phyloP scores from a whole-genome alignment of 1,140 invertebrate species.

The Ridgeia piscesae region DNA sequence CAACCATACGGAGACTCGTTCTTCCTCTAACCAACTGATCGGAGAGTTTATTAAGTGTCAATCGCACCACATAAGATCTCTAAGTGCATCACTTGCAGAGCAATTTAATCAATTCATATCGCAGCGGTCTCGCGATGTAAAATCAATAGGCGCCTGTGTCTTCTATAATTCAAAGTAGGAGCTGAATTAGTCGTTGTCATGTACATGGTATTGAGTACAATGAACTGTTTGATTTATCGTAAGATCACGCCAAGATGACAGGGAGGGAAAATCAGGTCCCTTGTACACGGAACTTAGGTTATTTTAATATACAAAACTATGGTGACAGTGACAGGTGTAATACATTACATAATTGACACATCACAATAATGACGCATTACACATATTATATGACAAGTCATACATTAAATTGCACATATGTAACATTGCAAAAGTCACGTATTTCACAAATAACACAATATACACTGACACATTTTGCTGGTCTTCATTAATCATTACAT shows the following conservation, averaged over 20 bases:
- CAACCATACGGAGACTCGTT: neutral
- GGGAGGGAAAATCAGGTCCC: neutral
- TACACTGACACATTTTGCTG: too few relatives aligned
- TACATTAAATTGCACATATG: too few relatives aligned
- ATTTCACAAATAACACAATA: too few relatives aligned
- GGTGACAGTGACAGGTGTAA: neutral
- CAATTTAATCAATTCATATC: neutral
- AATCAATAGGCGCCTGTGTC: neutral
- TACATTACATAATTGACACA: too few relatives aligned
- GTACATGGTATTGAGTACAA: neutral
- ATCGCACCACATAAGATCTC: neutral
- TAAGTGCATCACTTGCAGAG: neutral
- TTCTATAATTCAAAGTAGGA: neutral
- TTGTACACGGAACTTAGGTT: neutral
- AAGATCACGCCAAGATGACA: neutral
- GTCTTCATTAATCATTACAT: too few relatives aligned
- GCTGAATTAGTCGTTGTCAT: neutral
- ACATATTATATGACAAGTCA: too few relatives aligned
- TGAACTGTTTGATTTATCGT: neutral
- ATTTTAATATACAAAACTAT: neutral
- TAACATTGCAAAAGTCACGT: too few relatives aligned
- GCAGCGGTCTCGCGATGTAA: neutral
- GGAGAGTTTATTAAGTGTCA: neutral
- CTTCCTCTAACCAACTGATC: neutral
- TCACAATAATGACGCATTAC: too few relatives aligned